Evolutionary conservation across 2,113 vertebrate genomes (phyloP).

Genomic region (Pteronura brasiliensis): DNA sequence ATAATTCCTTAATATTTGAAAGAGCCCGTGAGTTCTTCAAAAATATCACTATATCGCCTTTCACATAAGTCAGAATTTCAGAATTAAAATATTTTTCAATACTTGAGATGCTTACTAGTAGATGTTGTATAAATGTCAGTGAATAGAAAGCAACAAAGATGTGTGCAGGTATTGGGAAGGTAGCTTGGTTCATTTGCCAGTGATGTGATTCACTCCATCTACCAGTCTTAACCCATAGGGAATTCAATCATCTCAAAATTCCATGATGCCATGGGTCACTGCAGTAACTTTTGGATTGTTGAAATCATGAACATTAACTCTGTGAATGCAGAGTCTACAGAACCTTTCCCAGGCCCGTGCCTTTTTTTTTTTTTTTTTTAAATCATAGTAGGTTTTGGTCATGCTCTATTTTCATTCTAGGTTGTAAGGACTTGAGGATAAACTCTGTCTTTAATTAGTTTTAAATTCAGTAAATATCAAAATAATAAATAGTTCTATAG

Average conservation of each 20-base stretch:
- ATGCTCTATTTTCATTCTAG: not conserved
- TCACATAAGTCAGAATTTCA: not conserved
- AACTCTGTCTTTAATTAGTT: not conserved
- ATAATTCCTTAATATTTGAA: not conserved
- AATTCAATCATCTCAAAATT: not conserved
- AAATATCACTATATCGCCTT: not conserved
- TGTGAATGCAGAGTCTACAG: not conserved
- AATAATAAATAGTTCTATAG: not conserved
- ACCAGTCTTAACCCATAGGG: not conserved
- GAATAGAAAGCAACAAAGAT: not conserved
- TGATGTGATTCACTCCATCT: not conserved
- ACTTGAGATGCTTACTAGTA: not conserved
- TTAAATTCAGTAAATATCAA: not conserved
- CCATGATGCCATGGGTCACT: not conserved
- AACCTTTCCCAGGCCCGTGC: not conserved
- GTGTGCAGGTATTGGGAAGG: not conserved
- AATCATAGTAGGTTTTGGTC: not conserved
- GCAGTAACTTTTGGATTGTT: not conserved
- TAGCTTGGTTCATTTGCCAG: not conserved
- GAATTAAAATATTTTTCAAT: not conserved
- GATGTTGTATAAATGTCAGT: not conserved
- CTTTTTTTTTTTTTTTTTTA: not conserved
- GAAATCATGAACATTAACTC: slow-evolving; percentile 1
- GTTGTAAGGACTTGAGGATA: not conserved
- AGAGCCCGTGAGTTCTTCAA: not conserved